Base-by-base conservation (phyloP, 1,140 invertebrate genomes). In the Pseudomyrmex concolor region DNA sequence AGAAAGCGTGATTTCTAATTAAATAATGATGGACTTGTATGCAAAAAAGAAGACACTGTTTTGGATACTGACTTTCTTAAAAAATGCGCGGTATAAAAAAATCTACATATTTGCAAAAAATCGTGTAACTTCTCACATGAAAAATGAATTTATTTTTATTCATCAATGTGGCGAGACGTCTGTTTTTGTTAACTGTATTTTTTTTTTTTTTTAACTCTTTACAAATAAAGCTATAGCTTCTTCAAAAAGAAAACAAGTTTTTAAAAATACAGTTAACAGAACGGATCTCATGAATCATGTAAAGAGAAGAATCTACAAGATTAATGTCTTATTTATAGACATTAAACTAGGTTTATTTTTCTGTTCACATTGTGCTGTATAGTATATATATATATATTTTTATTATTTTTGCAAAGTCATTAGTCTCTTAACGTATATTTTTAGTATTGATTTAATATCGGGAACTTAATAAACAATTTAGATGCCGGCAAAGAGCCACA, bases 331-430 rank as follows among this genome's bases (percentile, higher is more conserved):
- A 78, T 78, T 78, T 70, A 70, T 68, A 78, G 17, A 45, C 51
- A 57, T 57, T 57, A 68, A 68, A 68, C 4, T 25, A 70, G 34
- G 3, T 66, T 64, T 64, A 77, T 68, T 68, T 68, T 34, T 78
- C 63, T 78, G 4, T 34, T 68, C 10, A 1, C 15, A 1, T 13
- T 3, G 34, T 34, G 19, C 15, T 25, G 43, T 22, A 48, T 34
- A 34, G 34, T 34, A 57, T 70, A 70, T 25, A 25, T 25, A 25
- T 25, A 4, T 25, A 25, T 57, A 59, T 78, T 34, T 34, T 34
- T 34, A 34, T 7, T 12, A 70, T 70, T 78, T 68, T 17, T 55
- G 15, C 51, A 25, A 68, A 78, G 13, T 68, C 50, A 68, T 48
- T 68, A 68, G 15, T 68, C 25, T 45, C 5, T 34, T 1, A 15